phyloP scores from a whole-genome alignment of 2,113 vertebrate species.

The Nematolebias whitei region DNA sequence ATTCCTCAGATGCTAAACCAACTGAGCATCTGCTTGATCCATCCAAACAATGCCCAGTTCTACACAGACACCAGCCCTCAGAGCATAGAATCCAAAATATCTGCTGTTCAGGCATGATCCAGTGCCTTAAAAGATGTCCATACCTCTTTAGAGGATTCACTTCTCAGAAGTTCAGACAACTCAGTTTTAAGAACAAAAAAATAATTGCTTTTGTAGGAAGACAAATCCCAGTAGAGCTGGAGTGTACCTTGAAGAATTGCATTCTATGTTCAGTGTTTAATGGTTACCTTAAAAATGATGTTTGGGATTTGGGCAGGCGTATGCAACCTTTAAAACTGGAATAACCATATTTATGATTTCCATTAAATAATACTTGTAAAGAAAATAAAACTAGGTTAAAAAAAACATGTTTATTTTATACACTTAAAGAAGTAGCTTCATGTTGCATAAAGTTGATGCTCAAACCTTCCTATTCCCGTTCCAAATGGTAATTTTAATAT shows the following conservation, averaged over 20 bases:
- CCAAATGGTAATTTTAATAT: too few species aligned
- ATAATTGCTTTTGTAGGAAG: slow-evolving; percentile 31
- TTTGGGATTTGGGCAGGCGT: too few species aligned
- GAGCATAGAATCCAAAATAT: not conserved
- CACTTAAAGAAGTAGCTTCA: too few species aligned
- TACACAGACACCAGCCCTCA: not conserved
- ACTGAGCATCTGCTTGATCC: not conserved
- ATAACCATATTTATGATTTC: too few species aligned
- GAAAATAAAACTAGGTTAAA: too few species aligned
- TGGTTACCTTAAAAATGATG: too few species aligned
- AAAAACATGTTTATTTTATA: too few species aligned
- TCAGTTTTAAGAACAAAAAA: slow-evolving; percentile 27
- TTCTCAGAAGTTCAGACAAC: slow-evolving; percentile 13
- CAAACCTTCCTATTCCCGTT: too few species aligned
- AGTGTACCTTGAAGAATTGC: slow-evolving; percentile 43
- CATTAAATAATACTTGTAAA: too few species aligned
- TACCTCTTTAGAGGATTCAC: slow-evolving; percentile 19
- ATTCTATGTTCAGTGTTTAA: slow-evolving; percentile 11
- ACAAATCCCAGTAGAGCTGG: slow-evolving; percentile 29
- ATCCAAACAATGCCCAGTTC: not conserved
- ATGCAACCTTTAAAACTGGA: too few species aligned
- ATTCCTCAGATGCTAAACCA: not conserved
- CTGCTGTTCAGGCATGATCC: slow-evolving; percentile 22
- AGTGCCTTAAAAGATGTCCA: slow-evolving; percentile 12
- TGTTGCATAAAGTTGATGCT: too few species aligned